Base-by-base conservation (phyloP, 2,113 vertebrate species). In the Pionites leucogaster region DNA sequence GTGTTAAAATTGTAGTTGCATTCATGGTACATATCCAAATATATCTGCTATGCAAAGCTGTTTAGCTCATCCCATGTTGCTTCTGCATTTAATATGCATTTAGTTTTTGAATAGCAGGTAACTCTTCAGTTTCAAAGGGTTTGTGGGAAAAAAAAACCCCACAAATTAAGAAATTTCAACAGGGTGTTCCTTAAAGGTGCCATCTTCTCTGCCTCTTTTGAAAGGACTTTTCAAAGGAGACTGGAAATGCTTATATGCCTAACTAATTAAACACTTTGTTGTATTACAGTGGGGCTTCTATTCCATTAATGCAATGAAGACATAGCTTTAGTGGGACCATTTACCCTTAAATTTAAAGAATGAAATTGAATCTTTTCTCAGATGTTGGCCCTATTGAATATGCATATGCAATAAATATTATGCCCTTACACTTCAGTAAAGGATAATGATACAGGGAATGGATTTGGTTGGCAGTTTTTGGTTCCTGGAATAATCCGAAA, bases 41-140 rank as follows among this genome's bases (percentile, higher is more conserved):
- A 41, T 23, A 93, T 77, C 72, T 78, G 7, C 86, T 82, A 46
- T 72, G 70, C 83, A 96, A 93, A 94, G 86, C 93, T 94, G 88
- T 81, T 89, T 94, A 81, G 65, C 88, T 68, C 69, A 47, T 84
- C 69, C 77, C 49, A 68, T 86, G 80, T 69, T 88, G 53, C 67
- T 90, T 87, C 86, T 70, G 29, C 64, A 82, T 94, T 96, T 94
- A 92, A 92, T 76, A 94, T 69, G 70, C 65, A 53, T 84, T 72
- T 67, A 33, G 31, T 20, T 95, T 86, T 77, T 78, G 37, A 90
- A 86, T n/a, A 74, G 82, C 80, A 92, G 55, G 68, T 47, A 83
- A 55, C 49, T 89, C 35, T 94, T 67, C 57, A 59, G 20, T 91
- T 96, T 88, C 46, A 42, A 59, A 80, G 46, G 23, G 35, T 29